phyloP scores from a whole-genome alignment of 37 sponge, comb jelly and placozoan species.

The Mnemiopsis leidyi region DNA sequence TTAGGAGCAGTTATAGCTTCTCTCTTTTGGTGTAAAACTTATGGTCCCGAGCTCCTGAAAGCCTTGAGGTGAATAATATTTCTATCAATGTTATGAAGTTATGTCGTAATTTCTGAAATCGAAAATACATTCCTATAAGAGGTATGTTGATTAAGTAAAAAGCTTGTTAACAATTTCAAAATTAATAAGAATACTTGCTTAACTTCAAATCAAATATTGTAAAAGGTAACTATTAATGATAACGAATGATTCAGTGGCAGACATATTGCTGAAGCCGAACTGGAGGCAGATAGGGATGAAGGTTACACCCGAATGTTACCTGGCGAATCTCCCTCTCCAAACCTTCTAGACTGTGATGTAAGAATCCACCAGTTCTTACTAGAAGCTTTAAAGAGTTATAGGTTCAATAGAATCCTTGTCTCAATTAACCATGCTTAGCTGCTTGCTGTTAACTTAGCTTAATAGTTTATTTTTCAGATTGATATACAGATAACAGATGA shows the following conservation, averaged over 20 bases:
- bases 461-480: background rate
- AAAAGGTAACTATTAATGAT: background rate
- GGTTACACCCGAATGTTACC: background rate
- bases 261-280: background rate
- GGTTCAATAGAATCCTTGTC: background rate
- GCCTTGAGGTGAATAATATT: background rate
- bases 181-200: too few relatives aligned
- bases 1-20: background rate
- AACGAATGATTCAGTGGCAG: background rate
- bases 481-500: constrained; percentile 3
- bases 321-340: background rate
- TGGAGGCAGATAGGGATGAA: background rate
- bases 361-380: too few relatives aligned
- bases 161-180: too few relatives aligned
- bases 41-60: background rate
- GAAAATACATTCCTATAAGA: too few relatives aligned
- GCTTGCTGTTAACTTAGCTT: background rate
- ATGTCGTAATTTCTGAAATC: too few relatives aligned
- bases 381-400: too few relatives aligned
- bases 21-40: constrained; percentile 21
- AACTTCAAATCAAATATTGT: too few relatives aligned
- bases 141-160: too few relatives aligned
- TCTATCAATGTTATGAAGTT: too few relatives aligned
- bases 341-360: background rate
- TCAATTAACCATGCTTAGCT: background rate